Evolutionary conservation across 2,113 vertebrate genomes (phyloP).

Genomic region (Dendropsophus ebraccatus): DNA sequence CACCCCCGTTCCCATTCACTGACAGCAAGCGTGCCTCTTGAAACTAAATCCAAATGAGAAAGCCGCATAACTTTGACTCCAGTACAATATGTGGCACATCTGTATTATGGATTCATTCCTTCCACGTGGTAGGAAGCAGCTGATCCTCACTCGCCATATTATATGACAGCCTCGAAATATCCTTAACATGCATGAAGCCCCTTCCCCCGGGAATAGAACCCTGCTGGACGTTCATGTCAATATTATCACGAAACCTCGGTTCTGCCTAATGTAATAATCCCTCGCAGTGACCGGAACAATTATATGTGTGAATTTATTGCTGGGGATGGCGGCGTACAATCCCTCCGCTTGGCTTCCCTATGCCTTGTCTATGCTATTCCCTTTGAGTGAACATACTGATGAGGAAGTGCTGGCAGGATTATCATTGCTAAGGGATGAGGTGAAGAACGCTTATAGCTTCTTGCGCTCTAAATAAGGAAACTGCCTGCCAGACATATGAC

Average conservation of each 20-base stretch:
- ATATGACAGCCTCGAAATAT: not conserved
- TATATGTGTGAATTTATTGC: slow-evolving; percentile 45
- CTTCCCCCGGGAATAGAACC: not conserved
- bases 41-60: too few relatives aligned
- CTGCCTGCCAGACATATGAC: slow-evolving; percentile 74
- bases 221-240: not conserved
- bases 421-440: slow-evolving; percentile 80
- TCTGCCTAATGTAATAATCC: slow-evolving; percentile 38
- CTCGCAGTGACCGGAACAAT: slow-evolving; percentile 1
- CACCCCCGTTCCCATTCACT: too few relatives aligned
- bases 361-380: not conserved
- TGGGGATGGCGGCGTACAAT: not conserved
- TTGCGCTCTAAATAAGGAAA: slow-evolving; percentile 90
- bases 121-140: not conserved
- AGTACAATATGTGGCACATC: not conserved
- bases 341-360: not conserved
- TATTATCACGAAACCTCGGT: too few relatives aligned
- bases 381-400: slow-evolving; percentile 63
- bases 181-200: not conserved
- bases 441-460: slow-evolving; percentile 81
- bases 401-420: slow-evolving; percentile 70
- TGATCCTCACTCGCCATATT: not conserved
- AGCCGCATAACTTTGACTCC: not conserved
- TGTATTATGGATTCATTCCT: not conserved
- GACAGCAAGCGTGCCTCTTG: not conserved